Base-by-base conservation (phyloP, 2,888 invertebrate genomes). In the Agrotis puta region DNA sequence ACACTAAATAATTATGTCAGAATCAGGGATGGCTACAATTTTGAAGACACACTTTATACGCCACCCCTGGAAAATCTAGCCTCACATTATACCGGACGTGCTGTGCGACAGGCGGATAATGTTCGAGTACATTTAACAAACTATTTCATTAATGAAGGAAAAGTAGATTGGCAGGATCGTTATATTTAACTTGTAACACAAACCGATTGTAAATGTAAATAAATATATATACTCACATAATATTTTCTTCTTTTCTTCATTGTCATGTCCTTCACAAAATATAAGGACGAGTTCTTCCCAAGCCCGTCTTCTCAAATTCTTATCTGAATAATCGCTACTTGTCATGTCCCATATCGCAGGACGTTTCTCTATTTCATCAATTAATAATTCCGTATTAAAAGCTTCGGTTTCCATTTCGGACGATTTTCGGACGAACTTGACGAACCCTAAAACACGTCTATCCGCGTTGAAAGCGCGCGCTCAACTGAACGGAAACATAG, bases 211-310 rank as follows among this genome's bases (percentile, higher is more conserved):
- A 69, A 69, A 69, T 63, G 47, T 47, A 47, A 47, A 47, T 47
- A 47, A 47, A 69, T 69, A 66, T 66, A 66, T 66, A 48, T 65
- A 65, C 57, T 65, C 65, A 65, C 65, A 65, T 65, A 65, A 65
- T 45, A 56, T 56, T 76, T 72, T 77, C 64, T 73, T 70, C 70
- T 79, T 77, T 77, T 77, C 74, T 74, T 64, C 77, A 71, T 69
- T 79, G 77, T 79, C 82, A 75, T 79, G 58, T 79, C 77, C 75
- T 77, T 79, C 79, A 79, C 79, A 74, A 51, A 81, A 81, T 77
- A 73, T 79, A 48, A 76, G 75, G 64, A 75, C 70, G 62, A 77
- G 70, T 73, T 77, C 77, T 77, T 81, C 80, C 77, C 73, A 75
- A 77, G 77, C 77, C 70, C 74, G 71, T 65, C 72, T 71, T 62